Conservation (phyloP, 2,888 invertebrate genomes). For the Rhodophaea formosa region DNA sequence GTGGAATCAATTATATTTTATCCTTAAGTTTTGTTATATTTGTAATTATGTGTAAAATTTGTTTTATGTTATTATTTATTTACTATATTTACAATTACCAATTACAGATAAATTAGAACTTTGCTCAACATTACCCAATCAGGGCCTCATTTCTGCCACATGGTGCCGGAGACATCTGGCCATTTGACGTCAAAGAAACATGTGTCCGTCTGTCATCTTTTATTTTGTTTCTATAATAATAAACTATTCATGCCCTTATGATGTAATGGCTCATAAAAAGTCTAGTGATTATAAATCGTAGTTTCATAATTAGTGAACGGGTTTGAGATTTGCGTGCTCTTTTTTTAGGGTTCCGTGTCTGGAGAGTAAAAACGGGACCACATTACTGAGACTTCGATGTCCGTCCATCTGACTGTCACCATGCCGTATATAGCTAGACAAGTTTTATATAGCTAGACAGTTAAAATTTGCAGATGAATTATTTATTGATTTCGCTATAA, state of each 20-base stretch:
- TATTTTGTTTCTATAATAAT: constrained; percentile 3
- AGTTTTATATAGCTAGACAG: too few relatives aligned
- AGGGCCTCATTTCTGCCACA: constrained; percentile 2
- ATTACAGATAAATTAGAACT: background rate
- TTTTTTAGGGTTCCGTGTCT: background rate
- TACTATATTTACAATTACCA: too few relatives aligned
- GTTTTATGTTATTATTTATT: too few relatives aligned
- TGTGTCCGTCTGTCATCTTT: constrained; percentile 4
- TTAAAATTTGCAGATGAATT: too few relatives aligned
- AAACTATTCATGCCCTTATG: background rate
- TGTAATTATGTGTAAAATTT: too few relatives aligned
- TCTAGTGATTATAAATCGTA: background rate
- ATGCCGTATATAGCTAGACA: too few relatives aligned
- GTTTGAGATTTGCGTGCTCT: background rate
- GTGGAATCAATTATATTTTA: too few relatives aligned
- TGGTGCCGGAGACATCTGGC: background rate
- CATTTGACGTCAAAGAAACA: constrained; percentile 9
- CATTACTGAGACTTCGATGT: too few relatives aligned
- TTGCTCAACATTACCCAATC: background rate
- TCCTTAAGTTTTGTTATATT: too few relatives aligned
- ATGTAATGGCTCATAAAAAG: background rate
- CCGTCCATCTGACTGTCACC: too few relatives aligned
- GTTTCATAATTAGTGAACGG: background rate
- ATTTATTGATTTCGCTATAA: too few relatives aligned
- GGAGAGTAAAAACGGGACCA: background rate